Evolutionary conservation across 2,888 invertebrate species (phyloP).

Genomic region (Nomada hirtipes): DNA sequence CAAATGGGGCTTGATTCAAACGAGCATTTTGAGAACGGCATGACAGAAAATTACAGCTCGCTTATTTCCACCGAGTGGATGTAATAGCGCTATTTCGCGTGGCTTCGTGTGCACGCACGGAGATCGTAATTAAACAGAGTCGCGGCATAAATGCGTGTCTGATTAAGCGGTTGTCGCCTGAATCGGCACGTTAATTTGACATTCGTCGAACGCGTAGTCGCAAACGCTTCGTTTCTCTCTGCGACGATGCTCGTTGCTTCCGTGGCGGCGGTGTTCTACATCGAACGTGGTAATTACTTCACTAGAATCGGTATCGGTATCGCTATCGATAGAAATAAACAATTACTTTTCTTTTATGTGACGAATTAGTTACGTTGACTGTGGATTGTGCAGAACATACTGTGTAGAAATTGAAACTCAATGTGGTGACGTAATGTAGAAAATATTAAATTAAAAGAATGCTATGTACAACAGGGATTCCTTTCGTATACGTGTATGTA

Average conservation of each 20-base stretch:
- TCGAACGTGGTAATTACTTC: constrained; percentile 29
- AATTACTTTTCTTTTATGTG: no score
- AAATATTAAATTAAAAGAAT: no score
- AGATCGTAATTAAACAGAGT: constrained; percentile 59
- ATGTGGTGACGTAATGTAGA: no score
- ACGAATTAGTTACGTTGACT: no score
- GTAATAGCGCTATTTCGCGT: constrained; percentile 30
- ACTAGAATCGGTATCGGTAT: no score
- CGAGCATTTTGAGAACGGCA: constrained; percentile 27
- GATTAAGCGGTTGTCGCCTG: constrained; percentile 65
- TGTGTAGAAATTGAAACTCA: no score
- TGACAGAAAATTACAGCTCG: constrained; percentile 38
- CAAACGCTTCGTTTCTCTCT: neutral
- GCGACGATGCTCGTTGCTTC: constrained; percentile 42
- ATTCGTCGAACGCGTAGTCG: constrained; percentile 38
- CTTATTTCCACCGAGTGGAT: constrained; percentile 18
- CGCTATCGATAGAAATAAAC: neutral
- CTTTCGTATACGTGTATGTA: no score
- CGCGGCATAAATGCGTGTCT: constrained; percentile 53
- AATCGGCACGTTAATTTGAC: constrained; percentile 63
- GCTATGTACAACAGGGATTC: no score
- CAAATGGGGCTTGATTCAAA: constrained; percentile 8
- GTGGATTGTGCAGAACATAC: no score
- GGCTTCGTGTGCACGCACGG: constrained; percentile 11
- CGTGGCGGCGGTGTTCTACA: neutral